phyloP scores from a whole-genome alignment of 1,140 invertebrate genomes.

The Callitettix versicolor region DNA sequence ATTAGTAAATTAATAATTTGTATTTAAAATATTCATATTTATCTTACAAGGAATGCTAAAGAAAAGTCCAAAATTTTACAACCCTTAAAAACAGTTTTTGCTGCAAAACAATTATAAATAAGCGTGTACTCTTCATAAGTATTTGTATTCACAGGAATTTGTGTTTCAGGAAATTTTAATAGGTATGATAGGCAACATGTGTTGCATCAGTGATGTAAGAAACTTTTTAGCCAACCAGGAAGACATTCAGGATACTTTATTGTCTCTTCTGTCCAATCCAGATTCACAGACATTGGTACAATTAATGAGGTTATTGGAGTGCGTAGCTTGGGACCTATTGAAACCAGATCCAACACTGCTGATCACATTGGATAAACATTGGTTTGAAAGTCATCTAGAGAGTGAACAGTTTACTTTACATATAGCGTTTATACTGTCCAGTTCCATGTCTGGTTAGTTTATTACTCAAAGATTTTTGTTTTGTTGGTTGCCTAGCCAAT shows the following conservation, averaged over 20 bases:
- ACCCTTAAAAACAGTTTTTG: too few relatives aligned
- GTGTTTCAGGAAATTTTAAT: constrained; percentile 51
- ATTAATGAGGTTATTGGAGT: constrained; percentile 34
- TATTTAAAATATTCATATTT: too few relatives aligned
- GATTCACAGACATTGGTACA: constrained; percentile 54
- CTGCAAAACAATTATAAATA: constrained; percentile 1
- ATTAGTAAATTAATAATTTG: too few relatives aligned
- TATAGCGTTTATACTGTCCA: background rate
- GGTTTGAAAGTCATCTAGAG: too few relatives aligned
- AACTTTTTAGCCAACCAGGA: constrained; percentile 33
- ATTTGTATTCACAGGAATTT: background rate
- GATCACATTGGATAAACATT: too few relatives aligned
- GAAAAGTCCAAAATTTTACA: too few relatives aligned
- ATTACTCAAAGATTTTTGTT: background rate
- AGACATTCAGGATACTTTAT: constrained; percentile 35
- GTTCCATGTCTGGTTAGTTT: background rate
- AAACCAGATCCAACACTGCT: background rate
- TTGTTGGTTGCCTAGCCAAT: too few relatives aligned
- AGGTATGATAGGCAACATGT: constrained; percentile 62
- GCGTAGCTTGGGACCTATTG: constrained; percentile 12
- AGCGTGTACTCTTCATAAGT: constrained; percentile 3
- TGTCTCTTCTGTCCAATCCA: constrained; percentile 43
- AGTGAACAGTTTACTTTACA: background rate
- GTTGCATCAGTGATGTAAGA: constrained; percentile 41
- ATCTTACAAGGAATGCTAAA: too few relatives aligned